These are phyloP conservation scores for Exephanes ischioxanthus DNA, from an alignment of 2,888 invertebrate genomes.

Conservation along the genomic window DNA sequence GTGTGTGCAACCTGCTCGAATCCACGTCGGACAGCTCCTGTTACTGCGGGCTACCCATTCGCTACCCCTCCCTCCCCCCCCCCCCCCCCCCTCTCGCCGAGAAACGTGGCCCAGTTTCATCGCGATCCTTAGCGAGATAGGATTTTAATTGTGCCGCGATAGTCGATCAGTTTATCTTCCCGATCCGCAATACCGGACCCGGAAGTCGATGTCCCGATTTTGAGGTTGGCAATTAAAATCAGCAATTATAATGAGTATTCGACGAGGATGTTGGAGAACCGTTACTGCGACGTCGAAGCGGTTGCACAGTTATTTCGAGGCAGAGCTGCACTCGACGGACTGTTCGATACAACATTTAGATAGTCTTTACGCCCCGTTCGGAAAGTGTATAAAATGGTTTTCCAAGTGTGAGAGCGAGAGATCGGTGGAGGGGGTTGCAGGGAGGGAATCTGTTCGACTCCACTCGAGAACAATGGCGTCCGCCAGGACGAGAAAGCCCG, in stretches of 20 bases:
- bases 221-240: neutral
- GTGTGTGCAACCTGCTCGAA: conserved; percentile 12
- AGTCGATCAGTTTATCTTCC: neutral
- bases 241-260: neutral
- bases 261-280: neutral
- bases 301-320: too few species aligned
- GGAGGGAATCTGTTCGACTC: conserved; percentile 44
- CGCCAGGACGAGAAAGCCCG: conserved; percentile 38
- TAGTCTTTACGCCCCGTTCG: conserved; percentile 12
- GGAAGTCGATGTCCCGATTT: neutral
- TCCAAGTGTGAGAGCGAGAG: conserved; percentile 68
- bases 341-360: conserved; percentile 35
- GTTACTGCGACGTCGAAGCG: neutral
- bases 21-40: conserved; percentile 27
- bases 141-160: neutral
- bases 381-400: conserved; percentile 73
- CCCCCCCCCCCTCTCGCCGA: neutral
- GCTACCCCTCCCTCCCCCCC: neutral
- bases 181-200: neutral
- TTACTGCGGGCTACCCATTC: neutral
- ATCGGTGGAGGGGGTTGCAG: conserved; percentile 16
- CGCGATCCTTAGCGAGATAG: conserved; percentile 16
- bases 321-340: neutral
- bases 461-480: conserved; percentile 57
- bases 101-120: conserved; percentile 41